These are phyloP conservation scores for Paedocypris micromegethes DNA, from an alignment of 2,797 vertebrate genomes.

Conservation along the genomic window DNA sequence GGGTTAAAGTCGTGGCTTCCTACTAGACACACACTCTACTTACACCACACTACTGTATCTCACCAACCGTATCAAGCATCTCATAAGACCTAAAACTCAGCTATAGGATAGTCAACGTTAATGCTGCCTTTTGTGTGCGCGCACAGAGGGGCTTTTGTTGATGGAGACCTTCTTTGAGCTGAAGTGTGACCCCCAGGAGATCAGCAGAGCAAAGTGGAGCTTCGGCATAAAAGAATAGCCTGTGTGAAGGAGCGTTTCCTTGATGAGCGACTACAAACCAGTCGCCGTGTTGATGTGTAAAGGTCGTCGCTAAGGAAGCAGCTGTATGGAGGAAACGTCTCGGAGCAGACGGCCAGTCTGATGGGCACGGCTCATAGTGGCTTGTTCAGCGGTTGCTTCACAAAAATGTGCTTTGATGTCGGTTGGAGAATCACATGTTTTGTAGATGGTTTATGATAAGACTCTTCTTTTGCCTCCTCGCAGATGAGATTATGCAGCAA, in stretches of 20 bases:
- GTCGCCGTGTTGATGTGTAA: slow-evolving; percentile 41
- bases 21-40: too few relatives aligned
- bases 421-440: background rate
- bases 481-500: slow-evolving; percentile 98
- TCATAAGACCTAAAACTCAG: slow-evolving; percentile 21
- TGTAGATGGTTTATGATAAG: background rate
- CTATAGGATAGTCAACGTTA: slow-evolving; percentile 36
- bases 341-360: slow-evolving; percentile 17
- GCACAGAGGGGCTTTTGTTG: slow-evolving; percentile 45
- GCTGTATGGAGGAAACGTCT: slow-evolving; percentile 30
- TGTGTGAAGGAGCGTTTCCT: slow-evolving; percentile 39
- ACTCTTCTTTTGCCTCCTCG: slow-evolving; percentile 16
- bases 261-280: slow-evolving; percentile 40
- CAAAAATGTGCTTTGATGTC: background rate
- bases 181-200: slow-evolving; percentile 31
- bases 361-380: slow-evolving; percentile 7
- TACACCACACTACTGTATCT: background rate
- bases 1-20: too few relatives aligned
- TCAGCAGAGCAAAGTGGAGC: slow-evolving; percentile 29
- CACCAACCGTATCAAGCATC: background rate
- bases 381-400: background rate
- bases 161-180: slow-evolving; percentile 29
- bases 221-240: slow-evolving; percentile 40
- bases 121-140: slow-evolving; percentile 37
- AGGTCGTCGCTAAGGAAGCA: slow-evolving; percentile 36